Evolutionary conservation across 2,797 vertebrate genomes (phyloP).

Genomic region (Jordanella pulchra): DNA sequence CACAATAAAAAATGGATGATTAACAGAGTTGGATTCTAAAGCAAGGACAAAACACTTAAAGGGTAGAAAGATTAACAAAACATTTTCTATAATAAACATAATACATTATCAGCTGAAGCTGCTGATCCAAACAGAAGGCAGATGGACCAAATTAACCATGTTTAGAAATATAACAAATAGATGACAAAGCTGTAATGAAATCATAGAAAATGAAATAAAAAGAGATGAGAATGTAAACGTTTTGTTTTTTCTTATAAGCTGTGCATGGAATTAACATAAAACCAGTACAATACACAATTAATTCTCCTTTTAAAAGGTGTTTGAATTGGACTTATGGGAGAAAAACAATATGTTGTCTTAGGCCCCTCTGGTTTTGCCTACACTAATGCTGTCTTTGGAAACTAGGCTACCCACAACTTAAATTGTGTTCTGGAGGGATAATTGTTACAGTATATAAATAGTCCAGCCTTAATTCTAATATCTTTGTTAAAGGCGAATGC

Average conservation of each 20-base stretch:
- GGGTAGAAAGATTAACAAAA: not conserved
- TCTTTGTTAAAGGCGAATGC: no score
- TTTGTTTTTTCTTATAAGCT: not conserved
- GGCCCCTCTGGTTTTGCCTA: no score
- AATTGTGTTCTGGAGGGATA: no score
- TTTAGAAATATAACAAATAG: constrained; percentile 2
- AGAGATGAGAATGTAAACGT: not conserved
- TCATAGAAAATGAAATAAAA: not conserved
- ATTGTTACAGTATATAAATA: no score
- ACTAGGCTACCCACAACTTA: no score
- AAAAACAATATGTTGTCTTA: not conserved
- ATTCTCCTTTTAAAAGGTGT: not conserved
- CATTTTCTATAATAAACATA: constrained; percentile 10
- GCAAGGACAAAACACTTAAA: not conserved
- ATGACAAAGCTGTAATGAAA: not conserved
- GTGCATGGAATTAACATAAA: not conserved
- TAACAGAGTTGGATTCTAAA: not conserved
- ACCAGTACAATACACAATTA: not conserved
- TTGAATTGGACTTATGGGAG: not conserved
- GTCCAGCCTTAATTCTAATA: no score
- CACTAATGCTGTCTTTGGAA: not conserved
- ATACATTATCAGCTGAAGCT: constrained; percentile 21
- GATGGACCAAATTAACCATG: constrained; percentile 22
- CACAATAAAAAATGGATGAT: not conserved
- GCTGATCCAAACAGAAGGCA: constrained; percentile 29